Conservation (phyloP, 30 jellyfish, hydroid and myxozoan genomes). For the Aurelia sp. region DNA sequence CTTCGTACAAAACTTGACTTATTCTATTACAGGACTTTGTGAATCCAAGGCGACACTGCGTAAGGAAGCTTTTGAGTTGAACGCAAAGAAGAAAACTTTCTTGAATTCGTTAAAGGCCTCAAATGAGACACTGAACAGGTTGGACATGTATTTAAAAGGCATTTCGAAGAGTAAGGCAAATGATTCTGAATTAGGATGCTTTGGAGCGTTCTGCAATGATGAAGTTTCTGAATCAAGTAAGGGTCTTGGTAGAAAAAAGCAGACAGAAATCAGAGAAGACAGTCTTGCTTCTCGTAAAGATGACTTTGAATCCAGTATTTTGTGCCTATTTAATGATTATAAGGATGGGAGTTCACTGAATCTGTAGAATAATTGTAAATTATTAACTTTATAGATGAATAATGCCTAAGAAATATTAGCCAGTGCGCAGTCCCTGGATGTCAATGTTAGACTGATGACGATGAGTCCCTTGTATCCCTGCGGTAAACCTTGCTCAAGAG, state of each 20-base stretch:
- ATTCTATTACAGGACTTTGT: background rate
- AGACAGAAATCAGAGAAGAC: background rate
- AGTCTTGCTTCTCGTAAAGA: background rate
- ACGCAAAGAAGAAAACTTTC: slow-evolving; percentile 14
- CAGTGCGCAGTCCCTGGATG: no score
- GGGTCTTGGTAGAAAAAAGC: background rate
- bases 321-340: background rate
- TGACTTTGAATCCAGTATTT: background rate
- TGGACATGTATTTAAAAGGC: background rate
- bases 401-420: no score
- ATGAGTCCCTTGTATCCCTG: no score
- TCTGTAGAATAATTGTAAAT: no score
- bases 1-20: background rate
- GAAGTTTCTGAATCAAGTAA: background rate
- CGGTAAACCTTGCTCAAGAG: no score
- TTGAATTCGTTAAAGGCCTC: slow-evolving; percentile 15
- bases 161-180: no score
- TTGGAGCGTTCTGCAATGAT: background rate
- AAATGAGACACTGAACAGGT: background rate
- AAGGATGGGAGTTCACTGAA: background rate
- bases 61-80: background rate
- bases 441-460: no score
- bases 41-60: background rate
- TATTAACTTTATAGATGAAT: no score
- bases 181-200: background rate